Conservation (phyloP, 2,113 vertebrate species). For the Scomber colias region DNA sequence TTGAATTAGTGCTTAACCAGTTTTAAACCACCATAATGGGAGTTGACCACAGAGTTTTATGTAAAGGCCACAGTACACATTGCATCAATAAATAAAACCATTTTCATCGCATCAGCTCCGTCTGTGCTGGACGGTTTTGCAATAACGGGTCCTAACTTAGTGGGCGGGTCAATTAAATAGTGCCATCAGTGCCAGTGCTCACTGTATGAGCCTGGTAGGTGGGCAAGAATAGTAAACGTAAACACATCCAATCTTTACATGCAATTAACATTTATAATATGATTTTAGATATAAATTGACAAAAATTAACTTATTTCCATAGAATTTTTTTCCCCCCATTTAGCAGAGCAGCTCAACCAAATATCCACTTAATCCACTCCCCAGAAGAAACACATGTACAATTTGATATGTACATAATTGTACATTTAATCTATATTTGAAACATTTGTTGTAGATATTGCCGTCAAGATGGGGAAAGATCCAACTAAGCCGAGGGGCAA, state of each 20-base stretch:
- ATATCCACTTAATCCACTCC: not conserved
- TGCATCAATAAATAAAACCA: constrained; percentile 26
- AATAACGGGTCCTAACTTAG: constrained; percentile 30
- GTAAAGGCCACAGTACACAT: not conserved
- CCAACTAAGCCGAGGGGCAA: constrained; percentile 95
- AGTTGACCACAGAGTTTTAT: constrained; percentile 33
- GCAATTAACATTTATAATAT: too few species aligned
- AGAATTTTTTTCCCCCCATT: not conserved
- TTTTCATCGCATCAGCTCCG: constrained; percentile 25
- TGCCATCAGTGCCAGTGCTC: not conserved
- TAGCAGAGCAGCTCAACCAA: not conserved
- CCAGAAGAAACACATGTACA: not conserved
- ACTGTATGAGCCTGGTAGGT: not conserved
- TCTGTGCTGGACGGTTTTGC: constrained; percentile 24
- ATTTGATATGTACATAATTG: not conserved
- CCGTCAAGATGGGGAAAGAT: constrained; percentile 94
- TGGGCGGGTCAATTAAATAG: constrained; percentile 44
- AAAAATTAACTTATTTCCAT: too few species aligned
- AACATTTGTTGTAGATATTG: constrained; percentile 60
- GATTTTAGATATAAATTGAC: too few species aligned
- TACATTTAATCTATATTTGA: not conserved
- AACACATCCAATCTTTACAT: too few species aligned
- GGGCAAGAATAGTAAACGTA: not conserved
- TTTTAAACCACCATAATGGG: constrained; percentile 22
- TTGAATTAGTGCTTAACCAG: not conserved